Evolutionary conservation across 2,888 invertebrate species (phyloP).

Genomic region (Chymomyza procnemis): DNA sequence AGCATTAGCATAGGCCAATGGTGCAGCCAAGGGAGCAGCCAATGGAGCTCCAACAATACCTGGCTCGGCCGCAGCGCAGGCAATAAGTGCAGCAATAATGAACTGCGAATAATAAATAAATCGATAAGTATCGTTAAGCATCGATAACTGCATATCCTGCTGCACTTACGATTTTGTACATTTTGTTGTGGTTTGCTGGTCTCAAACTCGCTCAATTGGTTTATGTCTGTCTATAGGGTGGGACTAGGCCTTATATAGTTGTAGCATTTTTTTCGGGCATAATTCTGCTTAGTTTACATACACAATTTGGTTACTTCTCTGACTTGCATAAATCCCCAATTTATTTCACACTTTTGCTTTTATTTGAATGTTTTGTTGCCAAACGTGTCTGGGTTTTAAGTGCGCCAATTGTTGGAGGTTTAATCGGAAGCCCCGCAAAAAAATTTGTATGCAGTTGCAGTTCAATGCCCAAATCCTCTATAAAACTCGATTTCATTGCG

Average conservation of each 20-base stretch:
- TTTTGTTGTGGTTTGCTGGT: constrained; percentile 50
- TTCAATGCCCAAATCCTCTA: not conserved
- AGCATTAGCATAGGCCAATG: constrained; percentile 79
- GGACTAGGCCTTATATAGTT: constrained; percentile 61
- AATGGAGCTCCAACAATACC: constrained; percentile 47
- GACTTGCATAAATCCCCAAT: constrained; percentile 19
- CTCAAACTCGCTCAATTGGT: constrained; percentile 27
- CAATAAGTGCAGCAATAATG: constrained; percentile 60
- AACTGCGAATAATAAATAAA: constrained; percentile 41
- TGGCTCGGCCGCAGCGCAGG: constrained; percentile 61
- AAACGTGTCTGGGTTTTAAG: constrained; percentile 22
- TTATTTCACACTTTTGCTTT: not conserved
- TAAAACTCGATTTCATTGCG: not conserved
- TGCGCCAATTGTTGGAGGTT: constrained; percentile 41
- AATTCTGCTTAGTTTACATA: constrained; percentile 30
- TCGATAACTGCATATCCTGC: not conserved
- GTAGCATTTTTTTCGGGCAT: constrained; percentile 21
- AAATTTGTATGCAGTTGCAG: constrained; percentile 54
- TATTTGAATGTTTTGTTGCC: constrained; percentile 24
- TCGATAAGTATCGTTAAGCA: not conserved
- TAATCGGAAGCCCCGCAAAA: constrained; percentile 34
- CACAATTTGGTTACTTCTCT: constrained; percentile 43
- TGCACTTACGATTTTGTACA: constrained; percentile 74
- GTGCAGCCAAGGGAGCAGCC: constrained; percentile 45
- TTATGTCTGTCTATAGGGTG: constrained; percentile 38